phyloP scores from a whole-genome alignment of 2,113 vertebrate species.

The cattle (Bos taurus) region DNA sequence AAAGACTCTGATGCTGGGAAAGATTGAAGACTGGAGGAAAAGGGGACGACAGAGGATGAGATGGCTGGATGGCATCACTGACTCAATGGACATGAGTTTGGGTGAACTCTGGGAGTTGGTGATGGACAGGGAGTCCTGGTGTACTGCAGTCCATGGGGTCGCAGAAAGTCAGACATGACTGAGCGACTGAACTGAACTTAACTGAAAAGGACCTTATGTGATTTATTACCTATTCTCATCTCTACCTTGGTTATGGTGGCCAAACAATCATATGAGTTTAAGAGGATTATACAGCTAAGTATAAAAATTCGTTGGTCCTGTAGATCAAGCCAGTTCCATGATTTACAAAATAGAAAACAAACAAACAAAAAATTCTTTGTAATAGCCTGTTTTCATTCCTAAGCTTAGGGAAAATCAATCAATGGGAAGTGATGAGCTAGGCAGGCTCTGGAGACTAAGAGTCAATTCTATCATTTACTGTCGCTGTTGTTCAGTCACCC shows the following conservation, averaged over 20 bases:
- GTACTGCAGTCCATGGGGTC: too few species aligned
- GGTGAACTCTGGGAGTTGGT: too few species aligned
- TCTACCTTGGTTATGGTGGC: not conserved
- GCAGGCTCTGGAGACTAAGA: not conserved
- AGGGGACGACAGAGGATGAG: too few species aligned
- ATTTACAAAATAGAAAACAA: not conserved
- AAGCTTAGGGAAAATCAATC: not conserved
- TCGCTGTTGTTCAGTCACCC: not conserved
- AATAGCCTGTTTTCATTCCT: not conserved
- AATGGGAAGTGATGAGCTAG: not conserved
- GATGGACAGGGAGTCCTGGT: too few species aligned
- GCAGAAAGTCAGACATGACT: too few species aligned
- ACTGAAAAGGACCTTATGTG: not conserved
- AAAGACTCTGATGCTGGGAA: too few species aligned
- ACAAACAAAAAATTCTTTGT: not conserved
- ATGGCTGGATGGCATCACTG: too few species aligned
- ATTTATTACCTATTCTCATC: not conserved
- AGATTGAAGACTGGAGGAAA: too few species aligned
- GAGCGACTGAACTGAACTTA: too few species aligned
- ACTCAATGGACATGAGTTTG: too few species aligned
- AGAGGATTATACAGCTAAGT: not conserved
- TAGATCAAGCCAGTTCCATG: not conserved
- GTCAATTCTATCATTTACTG: not conserved
- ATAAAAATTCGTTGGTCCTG: not conserved
- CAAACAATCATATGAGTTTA: not conserved